Evolutionary conservation across 2,888 invertebrate species (phyloP).

Genomic region (Parnassius smintheus): DNA sequence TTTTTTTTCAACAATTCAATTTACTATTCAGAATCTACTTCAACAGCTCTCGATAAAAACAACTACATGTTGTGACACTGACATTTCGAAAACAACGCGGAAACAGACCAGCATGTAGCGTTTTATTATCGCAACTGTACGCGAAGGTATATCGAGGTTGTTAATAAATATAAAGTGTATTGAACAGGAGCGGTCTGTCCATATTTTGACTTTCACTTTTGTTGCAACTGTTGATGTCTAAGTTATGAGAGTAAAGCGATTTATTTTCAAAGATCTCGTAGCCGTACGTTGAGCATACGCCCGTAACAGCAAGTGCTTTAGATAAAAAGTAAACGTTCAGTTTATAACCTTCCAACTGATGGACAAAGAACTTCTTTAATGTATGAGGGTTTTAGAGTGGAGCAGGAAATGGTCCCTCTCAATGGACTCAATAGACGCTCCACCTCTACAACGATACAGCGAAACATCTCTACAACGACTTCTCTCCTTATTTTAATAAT

Average conservation of each 20-base stretch:
- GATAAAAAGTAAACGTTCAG: no score
- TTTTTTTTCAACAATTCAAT: no score
- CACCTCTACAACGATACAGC: no score
- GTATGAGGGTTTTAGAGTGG: no score
- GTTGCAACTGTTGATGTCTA: constrained; percentile 9
- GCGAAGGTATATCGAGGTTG: constrained; percentile 6
- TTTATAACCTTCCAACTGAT: no score
- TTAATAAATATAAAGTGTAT: constrained; percentile 6
- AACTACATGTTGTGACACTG: constrained; percentile 16
- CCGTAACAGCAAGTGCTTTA: no score
- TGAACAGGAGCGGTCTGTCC: constrained; percentile 12
- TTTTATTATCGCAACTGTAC: constrained; percentile 2
- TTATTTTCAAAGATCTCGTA: not conserved
- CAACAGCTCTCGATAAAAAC: not conserved
- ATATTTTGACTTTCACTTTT: constrained; percentile 24
- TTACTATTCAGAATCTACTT: not conserved
- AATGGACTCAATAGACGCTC: no score
- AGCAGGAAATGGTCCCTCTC: no score
- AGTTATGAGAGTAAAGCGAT: constrained; percentile 3
- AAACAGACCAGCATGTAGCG: constrained; percentile 4
- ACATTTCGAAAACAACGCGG: constrained; percentile 24
- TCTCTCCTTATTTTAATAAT: no score
- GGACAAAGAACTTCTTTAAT: no score
- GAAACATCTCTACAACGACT: no score
- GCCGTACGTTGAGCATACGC: no score